A percentile compares a stretch with the other conserved stretches of the same genome.
Conservation (phyloP, 1,140 invertebrate species). For the Scylla paramamosain region DNA sequence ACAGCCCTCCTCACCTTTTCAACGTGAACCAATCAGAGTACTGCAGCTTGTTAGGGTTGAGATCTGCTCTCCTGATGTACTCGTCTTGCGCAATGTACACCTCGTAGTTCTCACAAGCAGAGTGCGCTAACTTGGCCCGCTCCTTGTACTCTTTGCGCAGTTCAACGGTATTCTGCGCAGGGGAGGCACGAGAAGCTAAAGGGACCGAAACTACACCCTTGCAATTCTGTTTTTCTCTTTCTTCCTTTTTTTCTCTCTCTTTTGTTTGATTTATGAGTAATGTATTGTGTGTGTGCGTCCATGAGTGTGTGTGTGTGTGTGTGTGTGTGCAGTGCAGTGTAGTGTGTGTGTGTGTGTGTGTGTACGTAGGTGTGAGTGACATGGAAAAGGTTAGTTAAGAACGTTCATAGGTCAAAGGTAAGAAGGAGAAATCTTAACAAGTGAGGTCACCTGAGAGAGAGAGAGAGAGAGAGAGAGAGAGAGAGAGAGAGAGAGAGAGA, state of each 20-base stretch:
- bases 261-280: no score
- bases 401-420: no score
- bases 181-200: not conserved
- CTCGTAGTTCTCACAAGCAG: slow-evolving; percentile 53
- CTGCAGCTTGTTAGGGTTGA: slow-evolving; percentile 34
- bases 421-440: no score
- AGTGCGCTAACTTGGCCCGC: slow-evolving; percentile 27
- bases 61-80: slow-evolving; percentile 26
- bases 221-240: no score
- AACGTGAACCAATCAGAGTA: slow-evolving; percentile 72
- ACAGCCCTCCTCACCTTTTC: slow-evolving; percentile 48
- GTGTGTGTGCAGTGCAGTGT: no score
- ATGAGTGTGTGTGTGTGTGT: no score
- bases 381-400: no score
- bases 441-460: not conserved
- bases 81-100: slow-evolving; percentile 62
- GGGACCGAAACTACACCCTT: not conserved
- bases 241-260: no score
- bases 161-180: slow-evolving; percentile 37
- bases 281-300: no score
- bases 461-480: slow-evolving; percentile 19
- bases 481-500: slow-evolving; percentile 12
- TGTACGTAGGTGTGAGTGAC: no score
- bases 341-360: no score
- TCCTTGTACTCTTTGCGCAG: slow-evolving; percentile 45